phyloP scores from a whole-genome alignment of 2,888 invertebrate genomes.

The Oxystoma pomonae region DNA sequence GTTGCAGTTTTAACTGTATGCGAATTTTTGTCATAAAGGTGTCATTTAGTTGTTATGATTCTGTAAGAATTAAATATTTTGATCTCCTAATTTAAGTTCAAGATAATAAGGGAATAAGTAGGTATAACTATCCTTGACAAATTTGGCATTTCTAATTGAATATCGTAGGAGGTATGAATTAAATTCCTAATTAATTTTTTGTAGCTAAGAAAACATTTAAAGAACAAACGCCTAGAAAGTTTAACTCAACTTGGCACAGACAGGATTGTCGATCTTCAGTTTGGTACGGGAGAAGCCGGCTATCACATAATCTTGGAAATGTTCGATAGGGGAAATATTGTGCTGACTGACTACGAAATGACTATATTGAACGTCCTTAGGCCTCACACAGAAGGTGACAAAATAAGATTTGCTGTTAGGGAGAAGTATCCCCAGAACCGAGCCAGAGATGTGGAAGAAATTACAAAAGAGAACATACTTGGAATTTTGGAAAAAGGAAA shows the following conservation, averaged over 20 bases:
- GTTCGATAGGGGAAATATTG: conserved; percentile 93
- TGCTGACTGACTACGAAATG: conserved; percentile 87
- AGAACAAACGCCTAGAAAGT: conserved; percentile 88
- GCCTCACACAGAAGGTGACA: conserved; percentile 88
- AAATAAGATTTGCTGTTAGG: conserved; percentile 84
- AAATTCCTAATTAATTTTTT: conserved; percentile 39
- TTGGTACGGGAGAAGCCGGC: conserved; percentile 89
- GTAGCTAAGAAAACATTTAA: conserved; percentile 91
- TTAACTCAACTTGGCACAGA: conserved; percentile 87
- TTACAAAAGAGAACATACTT: conserved; percentile 53
- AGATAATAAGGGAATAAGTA: no score
- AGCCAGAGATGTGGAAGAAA: conserved; percentile 62
- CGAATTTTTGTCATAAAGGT: no score
- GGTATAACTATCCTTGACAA: no score
- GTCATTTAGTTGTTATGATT: no score
- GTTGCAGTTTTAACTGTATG: no score
- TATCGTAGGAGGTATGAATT: no score
- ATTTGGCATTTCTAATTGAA: no score
- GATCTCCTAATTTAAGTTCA: no score
- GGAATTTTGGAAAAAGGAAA: conserved; percentile 61
- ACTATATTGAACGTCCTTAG: conserved; percentile 89
- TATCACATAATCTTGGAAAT: conserved; percentile 94
- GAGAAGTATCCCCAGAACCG: conserved; percentile 85
- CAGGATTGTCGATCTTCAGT: conserved; percentile 91
- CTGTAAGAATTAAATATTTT: no score